Conservation (phyloP, 2,113 vertebrate genomes). For the Chionis minor region DNA sequence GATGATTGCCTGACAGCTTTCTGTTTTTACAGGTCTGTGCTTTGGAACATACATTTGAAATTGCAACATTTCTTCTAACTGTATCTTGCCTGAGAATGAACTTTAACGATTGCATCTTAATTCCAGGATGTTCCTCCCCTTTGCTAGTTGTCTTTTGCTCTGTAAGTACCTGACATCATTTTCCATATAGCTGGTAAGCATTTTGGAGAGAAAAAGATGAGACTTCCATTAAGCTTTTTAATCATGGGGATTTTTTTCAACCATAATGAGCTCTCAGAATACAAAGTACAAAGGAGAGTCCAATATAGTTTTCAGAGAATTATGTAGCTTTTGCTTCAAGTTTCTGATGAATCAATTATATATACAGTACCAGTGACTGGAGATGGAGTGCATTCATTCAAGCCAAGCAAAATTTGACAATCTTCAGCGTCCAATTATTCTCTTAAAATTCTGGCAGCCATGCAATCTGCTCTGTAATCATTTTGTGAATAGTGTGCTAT, state of each 20-base stretch:
- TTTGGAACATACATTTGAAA: background rate
- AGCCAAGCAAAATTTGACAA: background rate
- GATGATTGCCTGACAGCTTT: background rate
- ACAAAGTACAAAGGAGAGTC: background rate
- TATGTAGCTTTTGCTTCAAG: background rate
- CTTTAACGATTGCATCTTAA: background rate
- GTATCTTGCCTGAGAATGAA: background rate
- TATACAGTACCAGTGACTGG: background rate
- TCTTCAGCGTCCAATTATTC: background rate
- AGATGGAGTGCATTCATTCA: background rate
- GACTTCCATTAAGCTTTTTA: background rate
- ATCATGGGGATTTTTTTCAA: accelerated
- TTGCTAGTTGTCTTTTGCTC: background rate
- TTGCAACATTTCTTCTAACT: background rate
- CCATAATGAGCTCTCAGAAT: background rate
- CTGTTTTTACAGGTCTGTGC: background rate
- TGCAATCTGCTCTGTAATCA: background rate
- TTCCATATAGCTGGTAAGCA: background rate
- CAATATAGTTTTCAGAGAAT: background rate
- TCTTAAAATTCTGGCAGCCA: background rate
- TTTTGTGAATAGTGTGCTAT: background rate
- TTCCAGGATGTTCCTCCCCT: background rate
- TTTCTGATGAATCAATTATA: background rate
- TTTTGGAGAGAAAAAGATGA: background rate
- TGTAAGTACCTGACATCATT: background rate